Conservation (phyloP, 2,888 invertebrate species). For the Charanyca ferruginea region DNA sequence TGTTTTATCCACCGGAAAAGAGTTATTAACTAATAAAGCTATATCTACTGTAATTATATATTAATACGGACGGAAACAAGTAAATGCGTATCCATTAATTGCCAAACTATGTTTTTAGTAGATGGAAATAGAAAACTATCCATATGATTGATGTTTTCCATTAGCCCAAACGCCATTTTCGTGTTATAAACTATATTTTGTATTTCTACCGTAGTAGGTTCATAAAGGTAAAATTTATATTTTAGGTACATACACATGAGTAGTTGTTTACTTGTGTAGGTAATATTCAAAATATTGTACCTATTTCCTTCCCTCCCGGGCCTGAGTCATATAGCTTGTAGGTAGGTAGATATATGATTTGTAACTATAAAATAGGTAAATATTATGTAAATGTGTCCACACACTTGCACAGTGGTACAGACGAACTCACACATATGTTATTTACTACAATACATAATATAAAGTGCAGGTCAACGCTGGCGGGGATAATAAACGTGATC, state of each 20-base stretch:
- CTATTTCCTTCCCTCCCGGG: conserved; percentile 61
- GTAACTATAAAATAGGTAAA: conserved; percentile 39
- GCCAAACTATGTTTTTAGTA: conserved; percentile 17
- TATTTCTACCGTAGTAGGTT: neutral
- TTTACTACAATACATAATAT: conserved; percentile 43
- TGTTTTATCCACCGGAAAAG: conserved; percentile 22
- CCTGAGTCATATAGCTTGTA: conserved; percentile 65
- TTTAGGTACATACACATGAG: conserved; percentile 1
- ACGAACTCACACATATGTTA: conserved; percentile 25
- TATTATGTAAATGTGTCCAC: conserved; percentile 57
- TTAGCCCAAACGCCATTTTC: conserved; percentile 4
- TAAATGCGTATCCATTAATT: conserved; percentile 16
- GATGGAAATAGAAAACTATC: conserved; percentile 10
- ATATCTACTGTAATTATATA: neutral
- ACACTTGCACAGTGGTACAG: conserved; percentile 13
- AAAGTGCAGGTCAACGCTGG: conserved; percentile 41
- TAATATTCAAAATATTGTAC: conserved; percentile 43
- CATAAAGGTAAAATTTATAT: conserved; percentile 8
- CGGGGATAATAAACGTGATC: conserved; percentile 49
- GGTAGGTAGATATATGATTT: conserved; percentile 17
- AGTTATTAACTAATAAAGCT: conserved; percentile 26
- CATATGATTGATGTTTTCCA: conserved; percentile 10
- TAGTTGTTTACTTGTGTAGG: conserved; percentile 24
- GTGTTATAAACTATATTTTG: neutral
- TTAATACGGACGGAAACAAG: conserved; percentile 39